Evolutionary conservation across 2,888 invertebrate species (phyloP), one percentile per base, ranked within the genome.

Genomic region (Argyra leucocephala): DNA sequence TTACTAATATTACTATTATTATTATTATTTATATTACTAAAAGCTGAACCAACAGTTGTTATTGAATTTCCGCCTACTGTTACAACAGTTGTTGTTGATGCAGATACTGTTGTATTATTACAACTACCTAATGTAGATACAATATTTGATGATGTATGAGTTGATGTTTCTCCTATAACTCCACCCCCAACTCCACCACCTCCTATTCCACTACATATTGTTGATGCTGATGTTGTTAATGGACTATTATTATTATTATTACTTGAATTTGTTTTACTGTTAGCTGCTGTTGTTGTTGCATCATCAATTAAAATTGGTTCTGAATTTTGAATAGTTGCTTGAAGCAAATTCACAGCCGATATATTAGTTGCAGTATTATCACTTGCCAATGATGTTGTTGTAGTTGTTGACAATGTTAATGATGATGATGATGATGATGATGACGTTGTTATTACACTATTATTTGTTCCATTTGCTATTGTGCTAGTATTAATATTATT

Each of bases 331-430:
- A 64, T 62, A 58, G 64, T 62, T 36, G 58, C 64, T 36, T 62
- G 36, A 22, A 64, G 48, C 15, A 62, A 62, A 58, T 58, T 62
- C 67, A 22, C 31, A 22, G 62, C 10, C 22, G 64, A 61, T 21
- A 57, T 63, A n/a, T 65, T 62, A 10, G 66, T 62, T 2, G 68
- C 68, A 60, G 68, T 65, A 48, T 48, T 48, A 48, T n/a, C n/a
- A 31, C 61, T 67, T 61, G 63, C 68, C 66, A 67, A 68, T 65
- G 67, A 66, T 65, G 59, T 66, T 66, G 60, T 66, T 59, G 70
- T 69, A 67, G 68, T 66, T 65, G 69, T 69, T 62, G 67, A 66
- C 64, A 26, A 23, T 15, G 22, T 59, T 12, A 24, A 31, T n/a
- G 59, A 59, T 21, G 64, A 59, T 22, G 18, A 59, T 12, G 48